Conservation (phyloP, 2,113 vertebrate genomes). For the Trichomycterus rosablanca region DNA sequence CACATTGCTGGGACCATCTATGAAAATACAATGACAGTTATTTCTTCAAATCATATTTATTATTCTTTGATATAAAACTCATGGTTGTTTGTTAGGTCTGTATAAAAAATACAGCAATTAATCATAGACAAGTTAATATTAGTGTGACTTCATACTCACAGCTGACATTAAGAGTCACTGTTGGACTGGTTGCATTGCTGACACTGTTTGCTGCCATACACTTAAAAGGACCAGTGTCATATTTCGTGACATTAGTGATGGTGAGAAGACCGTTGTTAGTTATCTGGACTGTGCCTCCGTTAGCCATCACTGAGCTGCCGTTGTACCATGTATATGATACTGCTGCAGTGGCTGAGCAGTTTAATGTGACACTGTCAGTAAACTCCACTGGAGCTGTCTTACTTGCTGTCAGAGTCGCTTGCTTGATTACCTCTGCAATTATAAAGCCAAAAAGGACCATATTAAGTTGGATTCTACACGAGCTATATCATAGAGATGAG, state of each 20-base stretch:
- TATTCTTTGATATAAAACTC: too few relatives aligned
- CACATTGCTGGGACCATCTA: constrained; percentile 61
- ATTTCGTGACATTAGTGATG: constrained; percentile 47
- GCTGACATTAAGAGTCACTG: constrained; percentile 54
- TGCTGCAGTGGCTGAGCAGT: constrained; percentile 50
- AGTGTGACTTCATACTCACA: constrained; percentile 56
- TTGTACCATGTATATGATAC: constrained; percentile 54
- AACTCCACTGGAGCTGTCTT: constrained; percentile 56
- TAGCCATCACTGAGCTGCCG: constrained; percentile 31
- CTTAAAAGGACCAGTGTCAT: constrained; percentile 49
- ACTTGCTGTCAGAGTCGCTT: constrained; percentile 43
- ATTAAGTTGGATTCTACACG: neutral
- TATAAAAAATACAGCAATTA: neutral
- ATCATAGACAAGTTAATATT: neutral
- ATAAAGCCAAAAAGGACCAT: neutral
- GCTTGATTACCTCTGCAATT: constrained; percentile 55
- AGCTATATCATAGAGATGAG: neutral
- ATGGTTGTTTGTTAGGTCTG: neutral
- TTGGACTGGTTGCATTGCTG: constrained; percentile 35
- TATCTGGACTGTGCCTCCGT: constrained; percentile 23
- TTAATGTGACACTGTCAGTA: constrained; percentile 56
- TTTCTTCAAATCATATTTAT: neutral
- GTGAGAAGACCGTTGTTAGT: constrained; percentile 44
- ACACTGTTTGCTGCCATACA: constrained; percentile 60
- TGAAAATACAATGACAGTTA: neutral